Base-by-base conservation (phyloP, 2,113 vertebrate species). In the Antechinus stuartii region DNA sequence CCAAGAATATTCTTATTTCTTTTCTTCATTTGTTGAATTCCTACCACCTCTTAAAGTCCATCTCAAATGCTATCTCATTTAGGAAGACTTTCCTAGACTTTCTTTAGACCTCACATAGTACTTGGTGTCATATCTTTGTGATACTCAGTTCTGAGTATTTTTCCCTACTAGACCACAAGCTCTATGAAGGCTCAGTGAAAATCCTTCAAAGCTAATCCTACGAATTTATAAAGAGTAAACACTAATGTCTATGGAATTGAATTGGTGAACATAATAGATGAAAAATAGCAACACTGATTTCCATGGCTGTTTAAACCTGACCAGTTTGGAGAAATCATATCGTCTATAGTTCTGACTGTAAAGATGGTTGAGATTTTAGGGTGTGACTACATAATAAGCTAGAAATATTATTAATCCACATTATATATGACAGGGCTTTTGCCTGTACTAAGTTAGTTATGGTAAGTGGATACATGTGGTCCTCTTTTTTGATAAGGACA, bases 401-500 rank as follows among this genome's bases (percentile, higher is more conserved):
- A 91, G 52, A 10, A 91, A 14, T 8, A 35, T n/a, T 16, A 53
- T 14, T 91, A 25, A 27, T 68, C 35, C 12, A 14, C 35, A 35
- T 68, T 68, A 35, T 49, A 3, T 19, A 22, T 19, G 50, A 91
- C 16, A 19, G 53, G 56, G 47, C 14, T 47, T 95, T 93, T 47
- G 61, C 14, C 54, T 92, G 8, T 1, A 4, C 26, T 27, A 7
- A n/a, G 6, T 35, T 25, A 47, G 11, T 46, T 93, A 47, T 94
- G 53, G 93, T 3, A 11, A 9, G 1, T 22, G 3, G n/a, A n/a
- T 68, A 22, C 10, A 14, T 35, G 12, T 91, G 10, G 46, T 68
- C 76, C 94, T 91, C 54, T 94, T 35, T 94, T 92, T 95, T 89
- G 76, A 94, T 68, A 57, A 90, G 30, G 91, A 61, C 30, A 68